Evolutionary conservation across 2,113 vertebrate species (phyloP).

Genomic region (Litocranius walleri): DNA sequence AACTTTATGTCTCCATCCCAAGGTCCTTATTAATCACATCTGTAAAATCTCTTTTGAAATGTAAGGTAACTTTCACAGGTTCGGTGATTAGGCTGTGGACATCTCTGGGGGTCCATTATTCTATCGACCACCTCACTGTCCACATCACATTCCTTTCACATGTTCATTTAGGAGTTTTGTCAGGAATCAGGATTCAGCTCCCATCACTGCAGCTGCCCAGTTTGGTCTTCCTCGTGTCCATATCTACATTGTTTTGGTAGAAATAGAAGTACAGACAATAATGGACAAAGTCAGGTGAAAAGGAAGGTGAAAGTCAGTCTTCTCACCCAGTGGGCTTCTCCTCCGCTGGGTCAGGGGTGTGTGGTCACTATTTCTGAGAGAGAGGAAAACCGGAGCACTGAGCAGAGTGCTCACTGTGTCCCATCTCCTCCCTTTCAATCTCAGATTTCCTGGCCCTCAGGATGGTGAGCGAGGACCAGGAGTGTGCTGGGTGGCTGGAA

Average conservation of each 20-base stretch:
- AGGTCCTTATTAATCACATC: neutral
- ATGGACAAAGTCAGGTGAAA: neutral
- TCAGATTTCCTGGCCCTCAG: conserved; percentile 54
- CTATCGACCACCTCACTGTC: neutral
- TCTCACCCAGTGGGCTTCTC: neutral
- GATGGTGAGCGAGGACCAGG: neutral
- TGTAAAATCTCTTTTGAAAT: neutral
- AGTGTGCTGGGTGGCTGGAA: conserved; percentile 59
- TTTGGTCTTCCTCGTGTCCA: neutral
- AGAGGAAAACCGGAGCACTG: fast-evolving
- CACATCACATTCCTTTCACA: neutral
- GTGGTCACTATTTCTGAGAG: neutral
- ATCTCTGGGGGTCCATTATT: neutral
- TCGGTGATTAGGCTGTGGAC: neutral
- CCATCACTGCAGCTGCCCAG: neutral
- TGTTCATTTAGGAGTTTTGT: neutral
- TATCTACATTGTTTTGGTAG: neutral
- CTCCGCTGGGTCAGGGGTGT: neutral
- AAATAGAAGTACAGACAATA: neutral
- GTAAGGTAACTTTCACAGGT: neutral
- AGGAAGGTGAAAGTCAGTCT: neutral
- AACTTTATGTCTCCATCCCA: neutral
- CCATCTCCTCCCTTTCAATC: neutral
- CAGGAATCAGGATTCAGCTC: neutral
- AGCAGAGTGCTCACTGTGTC: neutral